Conservation (phyloP, 2,888 invertebrate genomes). For the Rapana venosa region DNA sequence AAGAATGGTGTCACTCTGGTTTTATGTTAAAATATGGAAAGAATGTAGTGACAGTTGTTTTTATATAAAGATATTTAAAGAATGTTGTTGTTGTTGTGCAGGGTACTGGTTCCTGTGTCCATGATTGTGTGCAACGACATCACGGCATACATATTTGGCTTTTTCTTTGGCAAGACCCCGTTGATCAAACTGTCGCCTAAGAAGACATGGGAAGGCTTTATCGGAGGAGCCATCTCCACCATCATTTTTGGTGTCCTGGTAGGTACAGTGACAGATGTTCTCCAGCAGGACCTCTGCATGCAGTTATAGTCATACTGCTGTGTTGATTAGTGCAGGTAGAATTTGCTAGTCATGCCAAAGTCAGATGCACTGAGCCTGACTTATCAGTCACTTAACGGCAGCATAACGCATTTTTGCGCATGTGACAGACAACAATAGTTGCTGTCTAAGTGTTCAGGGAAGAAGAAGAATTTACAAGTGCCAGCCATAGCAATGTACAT, state of each 20-base stretch:
- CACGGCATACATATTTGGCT: conserved; percentile 99
- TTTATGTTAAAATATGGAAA: no score
- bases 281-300: no score
- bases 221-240: conserved; percentile 98
- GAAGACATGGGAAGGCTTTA: conserved; percentile 99
- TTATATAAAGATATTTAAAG: no score
- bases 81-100: conserved; percentile 72
- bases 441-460: no score
- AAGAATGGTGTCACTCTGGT: no score
- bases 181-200: conserved; percentile 99
- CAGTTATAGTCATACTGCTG: not conserved
- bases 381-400: no score
- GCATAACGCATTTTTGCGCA: no score
- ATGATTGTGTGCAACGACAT: conserved; percentile 99
- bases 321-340: not conserved
- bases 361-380: no score
- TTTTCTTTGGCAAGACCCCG: conserved; percentile 99
- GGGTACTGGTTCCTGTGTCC: conserved; percentile 99
- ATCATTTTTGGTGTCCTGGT: conserved; percentile 93
- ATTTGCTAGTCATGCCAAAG: not conserved
- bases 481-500: no score
- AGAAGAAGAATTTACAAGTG: no score
- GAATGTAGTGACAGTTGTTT: no score
- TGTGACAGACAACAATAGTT: no score
- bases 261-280: conserved; percentile 72